phyloP scores from a whole-genome alignment of 2,797 vertebrate species.

The Sebastes itinus region DNA sequence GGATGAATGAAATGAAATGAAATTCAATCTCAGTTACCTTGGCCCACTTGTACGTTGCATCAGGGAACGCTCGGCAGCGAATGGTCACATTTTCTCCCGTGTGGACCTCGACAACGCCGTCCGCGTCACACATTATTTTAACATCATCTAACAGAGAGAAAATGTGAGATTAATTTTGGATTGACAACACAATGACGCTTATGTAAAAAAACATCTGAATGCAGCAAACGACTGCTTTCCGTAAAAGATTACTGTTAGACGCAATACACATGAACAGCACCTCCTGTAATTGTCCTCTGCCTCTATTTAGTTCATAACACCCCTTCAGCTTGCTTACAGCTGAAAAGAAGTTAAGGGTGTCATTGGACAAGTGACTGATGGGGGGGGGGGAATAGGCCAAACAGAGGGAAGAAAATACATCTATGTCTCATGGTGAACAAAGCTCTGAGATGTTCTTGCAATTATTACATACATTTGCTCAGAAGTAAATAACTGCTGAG shows the following conservation, averaged over 20 bases:
- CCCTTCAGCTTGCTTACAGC: neutral
- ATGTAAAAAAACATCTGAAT: neutral
- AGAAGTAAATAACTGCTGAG: constrained; percentile 33
- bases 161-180: neutral
- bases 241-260: neutral
- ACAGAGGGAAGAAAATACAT: neutral
- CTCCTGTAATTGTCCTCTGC: neutral
- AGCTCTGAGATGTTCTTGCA: constrained; percentile 5
- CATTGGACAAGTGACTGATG: neutral
- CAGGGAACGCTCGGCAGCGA: constrained; percentile 27
- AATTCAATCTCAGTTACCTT: constrained; percentile 62
- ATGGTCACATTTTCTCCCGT: constrained; percentile 65
- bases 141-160: constrained; percentile 53
- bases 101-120: constrained; percentile 19
- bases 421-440: neutral
- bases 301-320: neutral
- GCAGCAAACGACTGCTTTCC: neutral
- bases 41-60: constrained; percentile 65
- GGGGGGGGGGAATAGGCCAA: neutral
- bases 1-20: neutral
- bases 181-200: neutral
- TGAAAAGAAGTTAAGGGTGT: neutral
- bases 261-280: neutral
- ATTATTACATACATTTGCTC: constrained; percentile 23
- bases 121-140: constrained; percentile 53